Percentiles rank a stretch among this genome's conserved stretches.
Evolutionary conservation across 2,888 invertebrate species (phyloP).

Genomic region (Thecophora atra): DNA sequence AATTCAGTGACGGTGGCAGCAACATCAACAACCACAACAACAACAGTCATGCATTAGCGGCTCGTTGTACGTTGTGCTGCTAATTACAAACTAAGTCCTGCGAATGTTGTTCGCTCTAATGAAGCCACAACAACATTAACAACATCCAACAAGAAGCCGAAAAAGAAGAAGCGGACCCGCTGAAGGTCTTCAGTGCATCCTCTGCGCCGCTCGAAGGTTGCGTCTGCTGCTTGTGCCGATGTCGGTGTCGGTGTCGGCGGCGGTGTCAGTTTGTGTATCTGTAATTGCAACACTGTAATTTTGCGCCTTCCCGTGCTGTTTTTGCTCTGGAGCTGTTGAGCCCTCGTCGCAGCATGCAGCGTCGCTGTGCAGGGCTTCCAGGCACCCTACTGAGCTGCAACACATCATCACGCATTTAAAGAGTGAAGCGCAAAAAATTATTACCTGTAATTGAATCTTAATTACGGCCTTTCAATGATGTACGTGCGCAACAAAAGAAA

Average conservation of each 20-base stretch:
- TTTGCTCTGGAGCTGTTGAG: neutral
- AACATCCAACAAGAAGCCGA: neutral
- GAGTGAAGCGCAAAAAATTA: conserved; percentile 37
- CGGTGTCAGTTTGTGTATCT: conserved; percentile 36
- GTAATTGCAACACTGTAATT: conserved; percentile 31
- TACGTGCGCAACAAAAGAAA: conserved; percentile 4
- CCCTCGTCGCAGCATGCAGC: neutral
- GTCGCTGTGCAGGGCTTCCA: neutral
- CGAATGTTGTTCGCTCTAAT: conserved; percentile 37
- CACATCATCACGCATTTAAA: conserved; percentile 42
- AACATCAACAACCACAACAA: neutral
- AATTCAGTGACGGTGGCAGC: conserved; percentile 7
- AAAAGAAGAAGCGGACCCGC: neutral
- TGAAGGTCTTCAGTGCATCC: conserved; percentile 8
- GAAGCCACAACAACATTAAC: conserved; percentile 25
- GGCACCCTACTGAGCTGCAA: conserved; percentile 28
- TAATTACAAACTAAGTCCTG: conserved; percentile 42
- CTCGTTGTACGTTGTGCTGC: conserved; percentile 32
- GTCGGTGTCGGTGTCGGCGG: neutral
- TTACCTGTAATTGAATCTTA: conserved; percentile 43
- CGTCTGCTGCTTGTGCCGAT: neutral
- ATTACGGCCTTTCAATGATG: conserved; percentile 38
- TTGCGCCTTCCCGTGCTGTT: neutral
- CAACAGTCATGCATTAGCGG: conserved; percentile 29
- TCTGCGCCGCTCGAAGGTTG: conserved; percentile 1